Evolutionary conservation across 2,797 vertebrate species (phyloP).

Genomic region (Hafferia zeledoni): DNA sequence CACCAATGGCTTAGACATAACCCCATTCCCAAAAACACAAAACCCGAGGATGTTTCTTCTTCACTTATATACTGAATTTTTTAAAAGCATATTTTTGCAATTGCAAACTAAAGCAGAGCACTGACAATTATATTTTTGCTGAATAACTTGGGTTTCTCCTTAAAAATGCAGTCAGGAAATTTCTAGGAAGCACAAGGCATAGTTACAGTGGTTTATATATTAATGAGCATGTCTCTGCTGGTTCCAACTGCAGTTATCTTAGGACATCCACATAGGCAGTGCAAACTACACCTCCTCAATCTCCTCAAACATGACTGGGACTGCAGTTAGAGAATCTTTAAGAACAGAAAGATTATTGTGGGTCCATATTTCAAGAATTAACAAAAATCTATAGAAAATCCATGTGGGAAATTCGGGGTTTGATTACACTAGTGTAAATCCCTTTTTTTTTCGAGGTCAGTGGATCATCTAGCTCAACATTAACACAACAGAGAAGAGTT

Average conservation of each 20-base stretch:
- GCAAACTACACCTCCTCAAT: neutral
- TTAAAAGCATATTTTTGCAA: neutral
- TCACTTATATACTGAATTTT: neutral
- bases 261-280: neutral
- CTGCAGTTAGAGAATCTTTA: neutral
- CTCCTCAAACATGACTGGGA: neutral
- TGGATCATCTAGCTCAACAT: neutral
- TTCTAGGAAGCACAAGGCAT: neutral
- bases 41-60: neutral
- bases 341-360: neutral
- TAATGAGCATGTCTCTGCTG: neutral
- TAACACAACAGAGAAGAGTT: neutral
- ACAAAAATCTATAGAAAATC: neutral
- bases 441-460: neutral
- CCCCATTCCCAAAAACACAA: neutral
- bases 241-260: neutral
- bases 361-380: neutral
- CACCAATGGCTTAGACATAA: rapidly evolving
- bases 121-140: neutral
- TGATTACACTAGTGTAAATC: neutral
- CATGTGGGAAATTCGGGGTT: neutral
- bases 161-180: neutral
- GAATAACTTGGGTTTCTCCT: neutral
- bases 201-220: neutral
- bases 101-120: neutral